Evolutionary conservation across 2,797 vertebrate species (phyloP), one percentile per base, ranked within the genome.

Genomic region (Vireo griseus): DNA sequence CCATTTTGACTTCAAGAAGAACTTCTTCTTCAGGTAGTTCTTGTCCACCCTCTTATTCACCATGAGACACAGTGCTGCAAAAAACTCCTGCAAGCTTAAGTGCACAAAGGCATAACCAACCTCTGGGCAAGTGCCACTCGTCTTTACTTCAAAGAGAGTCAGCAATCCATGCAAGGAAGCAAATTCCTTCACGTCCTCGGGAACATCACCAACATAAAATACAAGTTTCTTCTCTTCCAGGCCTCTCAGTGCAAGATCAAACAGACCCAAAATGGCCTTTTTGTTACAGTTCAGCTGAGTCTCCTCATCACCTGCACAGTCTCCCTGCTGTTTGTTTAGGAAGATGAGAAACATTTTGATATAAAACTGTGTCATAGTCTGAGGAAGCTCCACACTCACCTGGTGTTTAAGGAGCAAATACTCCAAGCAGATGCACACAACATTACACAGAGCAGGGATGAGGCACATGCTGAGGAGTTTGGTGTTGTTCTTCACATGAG

Each of bases 61-160:
- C 98, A 99, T 98, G 88, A 99, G 97, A 86, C 98, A 95, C 58
- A 99, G 96, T 1, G 99, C 99, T 19, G 98, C 98, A 31, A 99
- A 97, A 92, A 99, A 99, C 94, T 99, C 99, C 94, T 99, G 99
- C 66, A 99, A 93, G 17, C 98, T 99, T 84, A 99, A 93, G 96
- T 99, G 99, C 62, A 97, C 88, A 78, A 99, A 99, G 79, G 98
- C 96, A 45, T 98, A 99, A 59, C 98, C 98, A 9, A 16, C 82
- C 59, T 97, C 95, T 13, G 83, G 81, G 45, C 31, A 75, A 16
- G 97, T 63, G 7, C 98, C 96, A 22, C 94, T 95, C 1, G 40
- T 93, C 90, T 94, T 98, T 63, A 99, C 83, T 45, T 98, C 97
- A 92, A 98, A 98, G 90, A 97, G 94, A 55, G 94, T 98, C 72